Evolutionary conservation across 1,140 invertebrate genomes (phyloP).

Genomic region (Meteorus sp.): DNA sequence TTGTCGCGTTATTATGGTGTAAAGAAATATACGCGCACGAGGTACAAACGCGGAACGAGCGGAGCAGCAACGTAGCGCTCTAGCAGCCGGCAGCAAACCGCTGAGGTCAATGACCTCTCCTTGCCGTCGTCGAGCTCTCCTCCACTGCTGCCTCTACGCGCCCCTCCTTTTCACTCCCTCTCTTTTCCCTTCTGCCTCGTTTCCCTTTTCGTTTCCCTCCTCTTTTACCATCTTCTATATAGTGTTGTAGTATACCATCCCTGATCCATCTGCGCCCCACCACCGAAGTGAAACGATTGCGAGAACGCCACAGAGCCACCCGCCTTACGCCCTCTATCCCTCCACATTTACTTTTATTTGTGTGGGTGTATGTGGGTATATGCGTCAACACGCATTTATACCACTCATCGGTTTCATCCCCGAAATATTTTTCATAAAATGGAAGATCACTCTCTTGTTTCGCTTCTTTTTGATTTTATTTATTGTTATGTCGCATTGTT

Average conservation of each 20-base stretch:
- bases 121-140: slow-evolving; percentile 50
- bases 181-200: neutral
- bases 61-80: slow-evolving; percentile 41
- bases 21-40: slow-evolving; percentile 38
- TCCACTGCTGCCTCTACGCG: slow-evolving; percentile 13
- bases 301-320: too few species aligned
- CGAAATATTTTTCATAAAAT: too few species aligned
- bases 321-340: too few species aligned
- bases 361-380: too few species aligned
- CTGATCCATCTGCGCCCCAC: neutral
- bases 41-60: slow-evolving; percentile 41
- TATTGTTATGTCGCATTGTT: too few species aligned
- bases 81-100: slow-evolving; percentile 58
- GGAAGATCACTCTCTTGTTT: too few species aligned
- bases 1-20: slow-evolving; percentile 38
- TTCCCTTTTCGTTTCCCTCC: neutral
- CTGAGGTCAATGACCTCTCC: slow-evolving; percentile 58
- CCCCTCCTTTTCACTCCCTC: slow-evolving; percentile 11
- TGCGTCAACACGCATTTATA: too few species aligned
- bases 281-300: neutral
- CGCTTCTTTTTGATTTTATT: too few species aligned
- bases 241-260: too few species aligned
- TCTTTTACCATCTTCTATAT: too few species aligned
- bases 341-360: too few species aligned
- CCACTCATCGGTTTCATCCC: too few species aligned